phyloP scores from a whole-genome alignment of 30 jellyfish, hydroid and myxozoan species.

The Nemopilema nomurai region DNA sequence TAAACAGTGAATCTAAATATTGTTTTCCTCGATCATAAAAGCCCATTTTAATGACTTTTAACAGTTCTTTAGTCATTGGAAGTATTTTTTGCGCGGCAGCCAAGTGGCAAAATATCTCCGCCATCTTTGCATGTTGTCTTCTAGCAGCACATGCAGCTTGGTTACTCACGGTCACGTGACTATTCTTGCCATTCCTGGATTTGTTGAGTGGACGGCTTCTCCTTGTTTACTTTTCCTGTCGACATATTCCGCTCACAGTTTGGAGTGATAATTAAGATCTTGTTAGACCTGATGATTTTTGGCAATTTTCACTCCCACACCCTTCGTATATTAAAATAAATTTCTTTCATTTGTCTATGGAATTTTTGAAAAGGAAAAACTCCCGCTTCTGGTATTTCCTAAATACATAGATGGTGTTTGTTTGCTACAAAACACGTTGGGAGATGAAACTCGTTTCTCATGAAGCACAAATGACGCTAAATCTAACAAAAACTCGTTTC shows the following conservation, averaged over 20 bases:
- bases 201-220: neutral
- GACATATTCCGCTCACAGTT: neutral
- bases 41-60: no score
- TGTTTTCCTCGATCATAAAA: no score
- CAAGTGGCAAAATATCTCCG: no score
- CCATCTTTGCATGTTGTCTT: no score
- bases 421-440: no score
- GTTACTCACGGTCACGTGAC: neutral
- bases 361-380: neutral
- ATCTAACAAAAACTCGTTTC: no score
- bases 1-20: no score
- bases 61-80: no score
- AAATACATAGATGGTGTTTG: no score
- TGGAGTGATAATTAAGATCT: neutral
- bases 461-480: no score
- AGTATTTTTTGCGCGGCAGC: no score
- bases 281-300: neutral
- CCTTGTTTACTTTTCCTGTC: neutral
- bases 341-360: neutral
- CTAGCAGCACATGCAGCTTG: neutral
- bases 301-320: neutral
- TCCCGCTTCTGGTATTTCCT: neutral
- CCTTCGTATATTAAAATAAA: neutral
- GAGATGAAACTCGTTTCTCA: no score
- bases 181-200: neutral